A percentile compares a stretch with the other conserved stretches of the same genome.
Conservation (phyloP, 2,113 vertebrate species). For the Mus pahari region DNA sequence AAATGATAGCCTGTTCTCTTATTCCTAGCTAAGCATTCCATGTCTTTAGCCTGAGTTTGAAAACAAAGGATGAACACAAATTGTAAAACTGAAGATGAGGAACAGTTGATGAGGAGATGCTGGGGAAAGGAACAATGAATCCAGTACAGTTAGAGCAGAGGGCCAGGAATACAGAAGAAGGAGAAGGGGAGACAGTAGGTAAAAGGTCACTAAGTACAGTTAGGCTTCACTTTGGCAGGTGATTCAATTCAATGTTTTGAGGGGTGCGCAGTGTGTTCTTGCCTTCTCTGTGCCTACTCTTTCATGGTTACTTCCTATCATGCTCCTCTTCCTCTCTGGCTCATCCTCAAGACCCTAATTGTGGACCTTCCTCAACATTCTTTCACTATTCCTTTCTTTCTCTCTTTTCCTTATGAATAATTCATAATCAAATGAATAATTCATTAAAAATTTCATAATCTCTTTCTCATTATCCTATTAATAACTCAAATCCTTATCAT, state of each 20-base stretch:
- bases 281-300: background rate
- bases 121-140: background rate
- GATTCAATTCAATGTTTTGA: background rate
- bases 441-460: background rate
- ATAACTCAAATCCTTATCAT: background rate
- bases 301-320: background rate
- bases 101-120: background rate
- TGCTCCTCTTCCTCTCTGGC: background rate
- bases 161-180: background rate
- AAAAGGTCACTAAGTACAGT: background rate
- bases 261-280: background rate
- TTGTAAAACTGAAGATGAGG: background rate
- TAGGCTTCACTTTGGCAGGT: background rate
- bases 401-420: background rate
- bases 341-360: background rate
- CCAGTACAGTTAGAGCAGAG: background rate
- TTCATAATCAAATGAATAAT: background rate
- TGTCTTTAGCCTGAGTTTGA: background rate
- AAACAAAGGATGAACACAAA: background rate
- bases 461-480: background rate
- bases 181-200: background rate
- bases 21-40: background rate
- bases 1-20: background rate
- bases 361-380: background rate
- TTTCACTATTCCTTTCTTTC: background rate